phyloP scores from a whole-genome alignment of 2,888 invertebrate genomes.

The Mythimna lalbum region DNA sequence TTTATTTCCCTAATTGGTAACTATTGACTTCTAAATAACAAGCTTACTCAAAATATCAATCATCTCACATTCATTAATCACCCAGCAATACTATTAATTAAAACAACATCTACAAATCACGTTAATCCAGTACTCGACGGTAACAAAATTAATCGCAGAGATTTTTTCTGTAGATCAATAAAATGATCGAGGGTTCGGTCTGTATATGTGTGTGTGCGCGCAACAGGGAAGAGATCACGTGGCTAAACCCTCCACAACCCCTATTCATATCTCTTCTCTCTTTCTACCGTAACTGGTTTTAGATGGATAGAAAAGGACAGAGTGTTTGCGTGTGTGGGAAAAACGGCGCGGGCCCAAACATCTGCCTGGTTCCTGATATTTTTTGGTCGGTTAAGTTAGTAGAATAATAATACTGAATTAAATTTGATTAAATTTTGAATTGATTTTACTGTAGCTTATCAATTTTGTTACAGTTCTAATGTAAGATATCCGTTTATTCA shows the following conservation, averaged over 20 bases:
- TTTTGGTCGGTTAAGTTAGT: constrained; percentile 80
- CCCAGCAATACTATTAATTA: constrained; percentile 51
- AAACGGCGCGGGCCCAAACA: constrained; percentile 83
- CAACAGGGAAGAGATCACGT: constrained; percentile 80
- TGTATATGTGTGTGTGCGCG: constrained; percentile 75
- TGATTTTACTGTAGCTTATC: constrained; percentile 50
- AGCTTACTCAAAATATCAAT: constrained; percentile 28
- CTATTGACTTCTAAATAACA: constrained; percentile 33
- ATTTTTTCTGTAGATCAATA: constrained; percentile 84
- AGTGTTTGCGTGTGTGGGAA: constrained; percentile 70
- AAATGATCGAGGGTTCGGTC: constrained; percentile 81
- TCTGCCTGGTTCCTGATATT: constrained; percentile 85
- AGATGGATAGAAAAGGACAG: constrained; percentile 64
- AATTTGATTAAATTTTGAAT: constrained; percentile 67
- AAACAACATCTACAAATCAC: constrained; percentile 49
- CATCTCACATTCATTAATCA: constrained; percentile 33
- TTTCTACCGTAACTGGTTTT: constrained; percentile 58
- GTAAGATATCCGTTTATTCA: constrained; percentile 5
- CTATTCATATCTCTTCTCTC: constrained; percentile 76
- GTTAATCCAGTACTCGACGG: constrained; percentile 60
- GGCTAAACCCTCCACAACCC: constrained; percentile 85
- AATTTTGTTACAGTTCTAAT: constrained; percentile 37
- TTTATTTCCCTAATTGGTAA: constrained; percentile 25
- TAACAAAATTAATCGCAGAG: constrained; percentile 72
- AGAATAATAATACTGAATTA: constrained; percentile 78